Conservation (phyloP, 2,113 vertebrate genomes). For the Clupea harengus region DNA sequence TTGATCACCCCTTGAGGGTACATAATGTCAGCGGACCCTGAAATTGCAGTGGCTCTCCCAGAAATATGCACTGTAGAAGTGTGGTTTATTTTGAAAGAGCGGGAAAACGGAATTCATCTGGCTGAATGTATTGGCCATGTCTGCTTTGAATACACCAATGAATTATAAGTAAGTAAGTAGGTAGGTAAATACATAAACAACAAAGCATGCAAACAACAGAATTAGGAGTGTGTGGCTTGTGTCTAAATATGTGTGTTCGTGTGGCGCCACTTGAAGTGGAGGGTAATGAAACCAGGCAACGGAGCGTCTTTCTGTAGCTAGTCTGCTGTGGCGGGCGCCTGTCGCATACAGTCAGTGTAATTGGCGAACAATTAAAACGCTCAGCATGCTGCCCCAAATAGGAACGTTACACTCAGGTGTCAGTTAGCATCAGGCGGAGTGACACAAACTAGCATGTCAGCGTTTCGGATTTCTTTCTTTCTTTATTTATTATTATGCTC, state of each 20-base stretch:
- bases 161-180: background rate
- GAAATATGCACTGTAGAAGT: background rate
- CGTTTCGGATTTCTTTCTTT: slow-evolving; percentile 12
- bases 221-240: background rate
- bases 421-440: slow-evolving; percentile 55
- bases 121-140: background rate
- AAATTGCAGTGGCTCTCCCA: background rate
- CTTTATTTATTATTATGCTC: background rate
- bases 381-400: slow-evolving; percentile 39
- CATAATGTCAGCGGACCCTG: background rate
- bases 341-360: slow-evolving; percentile 7
- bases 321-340: background rate
- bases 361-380: slow-evolving; percentile 45
- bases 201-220: background rate
- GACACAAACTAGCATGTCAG: slow-evolving; percentile 47
- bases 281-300: background rate
- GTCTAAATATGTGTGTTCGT: background rate
- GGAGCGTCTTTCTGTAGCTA: background rate
- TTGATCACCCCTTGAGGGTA: background rate
- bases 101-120: background rate
- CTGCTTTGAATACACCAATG: background rate
- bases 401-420: slow-evolving; percentile 47
- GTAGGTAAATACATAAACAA: background rate
- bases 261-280: background rate
- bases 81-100: background rate